Conservation (phyloP, 1,140 invertebrate species). For the Helicorthomorpha holstii region DNA sequence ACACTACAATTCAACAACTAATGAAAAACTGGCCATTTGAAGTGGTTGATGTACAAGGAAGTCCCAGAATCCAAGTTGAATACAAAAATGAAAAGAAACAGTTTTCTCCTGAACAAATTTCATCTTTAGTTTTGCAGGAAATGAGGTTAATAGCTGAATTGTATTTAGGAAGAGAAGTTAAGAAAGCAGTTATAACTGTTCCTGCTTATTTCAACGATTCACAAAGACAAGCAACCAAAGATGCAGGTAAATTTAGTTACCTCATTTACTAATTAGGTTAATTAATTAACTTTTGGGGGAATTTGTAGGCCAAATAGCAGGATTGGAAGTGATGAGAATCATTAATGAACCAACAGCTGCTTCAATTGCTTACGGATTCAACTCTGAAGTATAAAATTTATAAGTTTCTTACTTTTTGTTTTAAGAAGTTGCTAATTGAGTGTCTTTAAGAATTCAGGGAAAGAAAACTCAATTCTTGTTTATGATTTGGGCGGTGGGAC, state of each 20-base stretch:
- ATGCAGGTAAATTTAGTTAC: constrained; percentile 73
- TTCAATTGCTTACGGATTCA: no score
- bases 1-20: constrained; percentile 31
- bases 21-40: background rate
- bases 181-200: constrained; percentile 3
- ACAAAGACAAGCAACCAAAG: no score
- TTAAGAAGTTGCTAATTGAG: constrained; percentile 94
- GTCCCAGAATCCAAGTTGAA: background rate
- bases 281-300: no score
- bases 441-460: constrained; percentile 86
- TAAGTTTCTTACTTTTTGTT: constrained; percentile 72
- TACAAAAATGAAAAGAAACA: background rate
- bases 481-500: no score
- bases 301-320: no score
- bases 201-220: no score
- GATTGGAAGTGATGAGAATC: no score
- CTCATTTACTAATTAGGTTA: no score
- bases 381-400: no score
- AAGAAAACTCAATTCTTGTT: no score
- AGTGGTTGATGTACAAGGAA: background rate
- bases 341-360: no score
- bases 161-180: background rate
- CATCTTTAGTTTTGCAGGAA: background rate
- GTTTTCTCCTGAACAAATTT: background rate
- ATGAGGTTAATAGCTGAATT: background rate